Percentiles rank a stretch among this genome's conserved stretches.
Conservation (phyloP, 2,113 vertebrate genomes). For the Ailuropoda melanoleuca region DNA sequence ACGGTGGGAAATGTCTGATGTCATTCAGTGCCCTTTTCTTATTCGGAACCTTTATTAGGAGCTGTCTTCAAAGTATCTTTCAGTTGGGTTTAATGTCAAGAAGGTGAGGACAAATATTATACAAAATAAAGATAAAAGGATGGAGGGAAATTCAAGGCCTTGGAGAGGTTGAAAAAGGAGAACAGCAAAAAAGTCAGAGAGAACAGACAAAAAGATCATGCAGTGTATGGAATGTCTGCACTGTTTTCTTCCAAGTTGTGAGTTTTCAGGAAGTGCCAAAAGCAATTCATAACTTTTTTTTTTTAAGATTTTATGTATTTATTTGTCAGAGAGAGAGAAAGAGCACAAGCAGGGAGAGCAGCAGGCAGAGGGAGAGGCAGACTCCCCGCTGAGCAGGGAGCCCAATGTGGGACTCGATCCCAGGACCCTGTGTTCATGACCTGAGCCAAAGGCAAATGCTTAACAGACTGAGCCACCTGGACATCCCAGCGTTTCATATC, state of each 20-base stretch:
- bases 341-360: too few species aligned
- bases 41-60: neutral
- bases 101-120: neutral
- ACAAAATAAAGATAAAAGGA: neutral
- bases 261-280: neutral
- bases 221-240: neutral
- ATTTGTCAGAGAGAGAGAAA: too few species aligned
- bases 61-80: neutral
- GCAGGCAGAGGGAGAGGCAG: too few species aligned
- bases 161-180: neutral
- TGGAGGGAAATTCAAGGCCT: neutral
- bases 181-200: neutral
- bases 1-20: neutral
- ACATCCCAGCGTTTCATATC: neutral
- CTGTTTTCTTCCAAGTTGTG: neutral
- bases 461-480: neutral
- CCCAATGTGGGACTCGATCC: too few species aligned
- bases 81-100: neutral
- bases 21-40: neutral
- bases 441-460: neutral
- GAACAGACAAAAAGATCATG: neutral
- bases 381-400: too few species aligned
- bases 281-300: neutral
- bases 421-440: too few species aligned
- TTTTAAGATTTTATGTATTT: too few species aligned